phyloP scores from a whole-genome alignment of 2,888 invertebrate species.

The Hydropsyche betteni region DNA sequence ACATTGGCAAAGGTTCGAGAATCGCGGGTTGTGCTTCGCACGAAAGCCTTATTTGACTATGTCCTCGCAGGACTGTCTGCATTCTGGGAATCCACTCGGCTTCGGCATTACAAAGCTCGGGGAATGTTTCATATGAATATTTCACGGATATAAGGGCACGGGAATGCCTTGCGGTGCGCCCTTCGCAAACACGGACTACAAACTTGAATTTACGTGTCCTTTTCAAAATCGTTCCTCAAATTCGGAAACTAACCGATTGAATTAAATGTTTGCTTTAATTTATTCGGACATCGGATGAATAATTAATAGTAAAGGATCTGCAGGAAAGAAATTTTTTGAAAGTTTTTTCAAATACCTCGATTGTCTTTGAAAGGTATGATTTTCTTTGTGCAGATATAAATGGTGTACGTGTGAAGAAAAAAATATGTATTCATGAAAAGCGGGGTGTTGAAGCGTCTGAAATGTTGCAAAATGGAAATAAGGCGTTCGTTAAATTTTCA shows the following conservation, averaged over 20 bases:
- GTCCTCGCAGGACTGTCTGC: neutral
- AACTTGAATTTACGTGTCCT: no score
- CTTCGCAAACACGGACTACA: no score
- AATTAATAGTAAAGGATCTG: no score
- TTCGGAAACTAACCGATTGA: no score
- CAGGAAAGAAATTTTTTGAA: no score
- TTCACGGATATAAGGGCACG: slow-evolving; percentile 18
- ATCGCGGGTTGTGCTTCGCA: no score
- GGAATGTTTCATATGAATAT: slow-evolving; percentile 42
- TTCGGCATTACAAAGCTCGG: slow-evolving; percentile 3
- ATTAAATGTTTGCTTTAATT: neutral
- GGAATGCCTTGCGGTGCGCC: neutral
- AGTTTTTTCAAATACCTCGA: neutral
- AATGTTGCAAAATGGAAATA: slow-evolving; percentile 10
- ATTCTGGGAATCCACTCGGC: neutral
- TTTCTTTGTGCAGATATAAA: neutral
- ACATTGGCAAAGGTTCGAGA: no score
- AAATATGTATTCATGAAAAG: neutral
- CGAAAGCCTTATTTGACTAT: no score
- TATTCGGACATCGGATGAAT: neutral
- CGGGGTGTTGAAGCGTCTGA: neutral
- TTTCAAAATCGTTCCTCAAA: no score
- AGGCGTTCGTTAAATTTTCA: slow-evolving; percentile 5
- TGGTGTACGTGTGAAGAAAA: neutral
- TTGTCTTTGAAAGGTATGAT: neutral